Evolutionary conservation across 2,113 vertebrate species (phyloP).

Genomic region (Cyprinodon brontotheroides): DNA sequence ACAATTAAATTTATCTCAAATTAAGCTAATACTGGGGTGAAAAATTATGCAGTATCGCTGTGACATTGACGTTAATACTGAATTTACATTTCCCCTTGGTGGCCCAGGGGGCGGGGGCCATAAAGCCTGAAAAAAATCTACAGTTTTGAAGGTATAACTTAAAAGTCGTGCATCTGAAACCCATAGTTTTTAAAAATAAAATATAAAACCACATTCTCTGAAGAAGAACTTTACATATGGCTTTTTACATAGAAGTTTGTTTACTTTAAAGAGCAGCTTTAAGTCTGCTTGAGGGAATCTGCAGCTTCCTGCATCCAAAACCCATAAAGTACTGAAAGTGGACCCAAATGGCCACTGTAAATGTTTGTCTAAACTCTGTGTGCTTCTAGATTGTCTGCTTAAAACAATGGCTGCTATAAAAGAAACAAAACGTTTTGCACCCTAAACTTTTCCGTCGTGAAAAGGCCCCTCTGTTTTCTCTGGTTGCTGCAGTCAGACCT

Average conservation of each 20-base stretch:
- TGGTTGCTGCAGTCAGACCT: conserved; percentile 56
- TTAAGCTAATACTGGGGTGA: too few species aligned
- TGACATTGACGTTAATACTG: too few species aligned
- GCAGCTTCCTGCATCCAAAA: conserved; percentile 43
- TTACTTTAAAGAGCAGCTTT: not conserved
- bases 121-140: too few species aligned
- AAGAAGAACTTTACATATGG: conserved; percentile 1
- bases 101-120: too few species aligned
- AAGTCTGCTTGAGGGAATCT: conserved; percentile 38
- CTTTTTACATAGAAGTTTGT: conserved; percentile 6
- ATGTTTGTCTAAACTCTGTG: conserved; percentile 47
- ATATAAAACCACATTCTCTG: not conserved
- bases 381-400: conserved; percentile 40
- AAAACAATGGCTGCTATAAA: conserved; percentile 56
- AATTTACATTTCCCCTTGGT: too few species aligned
- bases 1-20: too few species aligned
- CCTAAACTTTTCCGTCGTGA: conserved; percentile 58
- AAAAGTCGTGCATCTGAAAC: too few species aligned
- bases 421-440: conserved; percentile 45
- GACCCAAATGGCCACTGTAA: conserved; percentile 28
- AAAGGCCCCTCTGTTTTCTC: conserved; percentile 67
- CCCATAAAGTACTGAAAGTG: conserved; percentile 35
- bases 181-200: too few species aligned
- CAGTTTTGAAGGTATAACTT: too few species aligned
- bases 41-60: too few species aligned